Base-by-base conservation (phyloP, 2,113 vertebrate species). In the Tauraco erythrolophus region DNA sequence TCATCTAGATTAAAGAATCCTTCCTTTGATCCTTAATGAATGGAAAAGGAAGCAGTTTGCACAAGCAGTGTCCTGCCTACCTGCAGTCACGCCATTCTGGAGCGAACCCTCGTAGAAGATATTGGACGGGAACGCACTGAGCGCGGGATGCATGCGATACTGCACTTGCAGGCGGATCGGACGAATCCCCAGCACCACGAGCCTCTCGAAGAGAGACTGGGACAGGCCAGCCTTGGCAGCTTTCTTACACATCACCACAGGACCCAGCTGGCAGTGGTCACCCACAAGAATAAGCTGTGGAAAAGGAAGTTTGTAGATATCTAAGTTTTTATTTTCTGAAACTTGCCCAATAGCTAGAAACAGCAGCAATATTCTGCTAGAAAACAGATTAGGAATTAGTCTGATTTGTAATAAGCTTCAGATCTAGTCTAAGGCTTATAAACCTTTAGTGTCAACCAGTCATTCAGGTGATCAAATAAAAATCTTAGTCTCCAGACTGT, bases 241-340 rank as follows among this genome's bases (percentile, higher is more conserved):
- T 84, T 99, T 99, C 98, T 99, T 99, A 88, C 99, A 99, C 99
- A 99, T 99, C 92, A 99, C 99, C 51, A 99, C 99, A 0, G 99
- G 99, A 10, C 99, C 99, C 39, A 99, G 98, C 98, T 99, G 99
- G 96, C 99, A 99, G 97, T 99, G 99, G 97, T 99, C 99, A 4
- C 99, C 99, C 58, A 99, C 99, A 6, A 99, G 98, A 95, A 99
- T 99, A 43, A 99, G 98, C 99, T 99, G 95, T 1, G 39, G 88
- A 81, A 3, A 65, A 71, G 30, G 25, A 70, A 33, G 54, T 4
- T 16, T 1, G 58, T 1, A 19, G 15, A 12, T 0, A 19, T 3
- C 1, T 22, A 19, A 35, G 39, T 3, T 43, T 16, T 14, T 14
- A 13, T 48, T 27, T 43, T 30, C 4, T 31, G 11, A 23, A 58